Base-by-base conservation (phyloP, 1,140 invertebrate genomes). In the Mylabris phalerata region DNA sequence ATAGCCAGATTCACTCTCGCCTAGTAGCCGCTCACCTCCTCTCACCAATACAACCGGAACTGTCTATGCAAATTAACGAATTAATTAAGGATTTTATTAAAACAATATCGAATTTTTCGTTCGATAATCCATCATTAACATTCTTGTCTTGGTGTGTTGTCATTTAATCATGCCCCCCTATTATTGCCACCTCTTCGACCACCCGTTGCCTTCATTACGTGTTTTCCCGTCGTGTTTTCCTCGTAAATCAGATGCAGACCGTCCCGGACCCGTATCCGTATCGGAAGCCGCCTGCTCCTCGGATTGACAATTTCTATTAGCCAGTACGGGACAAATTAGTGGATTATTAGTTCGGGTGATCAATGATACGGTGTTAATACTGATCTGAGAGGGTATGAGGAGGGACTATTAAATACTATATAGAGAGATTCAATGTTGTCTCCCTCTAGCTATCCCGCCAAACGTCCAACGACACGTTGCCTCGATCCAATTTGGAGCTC, bases 231-330 rank as follows among this genome's bases (percentile, higher is more conserved):
- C 62, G 59, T 67, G 56, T 66, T 61, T 63, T 63, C 64, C 52
- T 62, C 55, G 66, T 67, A 67, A 67, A 67, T 68, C 66, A 68
- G 66, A 66, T 65, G 64, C 64, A 55, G 48, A 48, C 43, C 56
- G 26, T 40, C 41, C 42, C 48, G 63, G 50, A 54, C 38, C 59
- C 54, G 48, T 56, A 48, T 48, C 55, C 55, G 47, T 42, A 59
- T 57, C 63, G 63, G 62, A 64, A 62, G 54, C 48, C 39, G 44
- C 49, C 32, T 55, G 51, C 58, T 62, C 63, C 59, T 60, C 61
- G 65, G 68, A 70, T 68, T 70, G 69, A 68, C 70, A 71, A 70
- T 70, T 70, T 69, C 67, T 71, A 70, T 71, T 70, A 71, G 67
- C 66, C 65, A 49, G 61, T 50, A 64, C 55, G 55, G 62, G 64